Percentiles rank a stretch among this genome's conserved stretches.
Conservation (phyloP, 2,797 vertebrate species). For the Fistularia commersonii region DNA sequence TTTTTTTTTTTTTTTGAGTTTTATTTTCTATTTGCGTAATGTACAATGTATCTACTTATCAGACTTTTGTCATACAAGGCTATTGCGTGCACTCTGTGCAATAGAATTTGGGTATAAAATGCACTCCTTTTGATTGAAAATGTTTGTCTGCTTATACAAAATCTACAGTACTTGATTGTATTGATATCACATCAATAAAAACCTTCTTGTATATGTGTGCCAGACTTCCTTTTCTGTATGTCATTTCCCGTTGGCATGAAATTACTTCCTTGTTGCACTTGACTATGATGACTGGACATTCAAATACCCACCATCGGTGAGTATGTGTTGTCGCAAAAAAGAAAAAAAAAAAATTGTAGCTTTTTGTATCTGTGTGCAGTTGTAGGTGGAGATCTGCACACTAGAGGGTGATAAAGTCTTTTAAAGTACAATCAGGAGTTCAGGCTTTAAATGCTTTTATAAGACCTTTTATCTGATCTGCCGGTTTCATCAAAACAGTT, state of each 20-base stretch:
- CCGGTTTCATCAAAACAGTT: no score
- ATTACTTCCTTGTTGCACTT: background rate
- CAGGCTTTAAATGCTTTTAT: background rate
- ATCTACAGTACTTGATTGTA: constrained; percentile 91
- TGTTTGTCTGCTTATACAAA: constrained; percentile 87
- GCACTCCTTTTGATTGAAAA: constrained; percentile 86
- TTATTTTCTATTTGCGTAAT: constrained; percentile 79
- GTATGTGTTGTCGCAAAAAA: background rate
- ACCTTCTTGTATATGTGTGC: constrained; percentile 71
- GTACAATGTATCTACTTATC: constrained; percentile 80
- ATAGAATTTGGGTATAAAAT: constrained; percentile 87
- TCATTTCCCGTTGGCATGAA: background rate
- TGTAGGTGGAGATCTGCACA: constrained; percentile 33
- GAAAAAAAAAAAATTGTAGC: no score
- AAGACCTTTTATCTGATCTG: no score
- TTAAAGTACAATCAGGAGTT: background rate
- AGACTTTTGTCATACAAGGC: constrained; percentile 80
- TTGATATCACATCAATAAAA: constrained; percentile 94
- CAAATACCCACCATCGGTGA: background rate
- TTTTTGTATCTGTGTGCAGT: background rate
- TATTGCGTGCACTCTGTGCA: constrained; percentile 85
- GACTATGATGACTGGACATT: no score
- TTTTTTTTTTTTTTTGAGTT: constrained; percentile 72
- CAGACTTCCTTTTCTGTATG: constrained; percentile 22
- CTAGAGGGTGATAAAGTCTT: constrained; percentile 54